Evolutionary conservation across 2,888 invertebrate genomes (phyloP), one percentile per base, ranked within the genome.

Genomic region (Yponomeuta plumbellus): DNA sequence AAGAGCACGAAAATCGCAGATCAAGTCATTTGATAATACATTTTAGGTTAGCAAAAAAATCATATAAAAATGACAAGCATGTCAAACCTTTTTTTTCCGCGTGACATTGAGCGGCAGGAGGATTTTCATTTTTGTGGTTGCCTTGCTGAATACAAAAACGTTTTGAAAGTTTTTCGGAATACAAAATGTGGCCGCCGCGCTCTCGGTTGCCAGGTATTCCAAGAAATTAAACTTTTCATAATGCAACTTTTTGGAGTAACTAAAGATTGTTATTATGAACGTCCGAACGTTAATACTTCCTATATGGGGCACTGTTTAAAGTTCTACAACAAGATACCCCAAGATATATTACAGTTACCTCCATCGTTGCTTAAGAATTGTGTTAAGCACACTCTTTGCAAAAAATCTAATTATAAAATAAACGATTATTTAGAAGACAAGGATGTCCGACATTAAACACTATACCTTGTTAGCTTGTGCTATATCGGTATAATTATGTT

Each of bases 31-130:
- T 88, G 89, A 88, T 85, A 85, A 90, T 90, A 90, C 91, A 91
- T 91, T 91, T 91, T 91, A 89, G 90, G 91, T 91, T 90, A 91
- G 88, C 89, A 89, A 91, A 91, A 89, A 89, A 88, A 88, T 88
- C 77, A 85, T 90, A 86, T 77, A 81, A 80, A 79, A 86, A 83
- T 90, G 90, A 88, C 91, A 86, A 83, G 75, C 85, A 88, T 89
- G 90, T 88, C 89, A 89, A 80, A 91, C 90, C 90, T 91, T 91
- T 89, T 90, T 91, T 86, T 89, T 91, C 88, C 88, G 85, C 80
- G 75, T 90, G 90, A 87, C 91, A 89, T 89, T 85, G 84, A 86
- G 83, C 79, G 81, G 85, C 81, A 89, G 75, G 80, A 89, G 77
- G 84, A 91, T 90, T 90, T 88, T 88, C 90, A 91, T 90, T 85